Percentiles rank a stretch among this genome's conserved stretches.
Conservation (phyloP, 2,888 invertebrate species). For the Adineta ricciae region DNA sequence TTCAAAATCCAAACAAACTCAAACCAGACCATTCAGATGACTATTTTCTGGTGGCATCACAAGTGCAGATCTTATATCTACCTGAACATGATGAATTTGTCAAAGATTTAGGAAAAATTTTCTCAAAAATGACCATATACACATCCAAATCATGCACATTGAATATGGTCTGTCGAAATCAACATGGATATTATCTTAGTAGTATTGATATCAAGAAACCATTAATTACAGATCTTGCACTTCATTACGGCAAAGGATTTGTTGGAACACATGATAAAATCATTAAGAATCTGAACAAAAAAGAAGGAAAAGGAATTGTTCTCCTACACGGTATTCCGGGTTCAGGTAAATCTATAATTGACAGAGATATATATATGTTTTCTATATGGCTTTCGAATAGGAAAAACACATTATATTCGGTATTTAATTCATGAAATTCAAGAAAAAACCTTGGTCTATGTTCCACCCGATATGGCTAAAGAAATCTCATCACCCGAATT, state of each 20-base stretch:
- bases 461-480: constrained; percentile 20
- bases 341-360: not conserved
- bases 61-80: not conserved
- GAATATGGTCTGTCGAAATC: constrained; percentile 14
- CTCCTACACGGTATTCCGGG: not conserved
- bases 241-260: constrained; percentile 8
- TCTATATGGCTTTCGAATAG: not conserved
- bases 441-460: constrained; percentile 2
- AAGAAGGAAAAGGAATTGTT: constrained; percentile 17
- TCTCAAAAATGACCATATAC: not conserved
- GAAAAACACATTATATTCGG: constrained; percentile 13
- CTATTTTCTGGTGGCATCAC: not conserved
- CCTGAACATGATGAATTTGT: not conserved
- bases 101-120: not conserved
- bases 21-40: not conserved
- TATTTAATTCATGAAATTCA: constrained; percentile 6
- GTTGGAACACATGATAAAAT: not conserved
- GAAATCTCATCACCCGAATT: constrained; percentile 8
- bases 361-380: no score
- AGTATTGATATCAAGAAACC: constrained; percentile 12
- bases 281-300: not conserved
- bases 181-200: constrained; percentile 5
- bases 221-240: constrained; percentile 7
- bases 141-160: constrained; percentile 7
- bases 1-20: constrained; percentile 6